phyloP scores from a whole-genome alignment of 2,113 vertebrate genomes.

The Odobenus rosmarus region DNA sequence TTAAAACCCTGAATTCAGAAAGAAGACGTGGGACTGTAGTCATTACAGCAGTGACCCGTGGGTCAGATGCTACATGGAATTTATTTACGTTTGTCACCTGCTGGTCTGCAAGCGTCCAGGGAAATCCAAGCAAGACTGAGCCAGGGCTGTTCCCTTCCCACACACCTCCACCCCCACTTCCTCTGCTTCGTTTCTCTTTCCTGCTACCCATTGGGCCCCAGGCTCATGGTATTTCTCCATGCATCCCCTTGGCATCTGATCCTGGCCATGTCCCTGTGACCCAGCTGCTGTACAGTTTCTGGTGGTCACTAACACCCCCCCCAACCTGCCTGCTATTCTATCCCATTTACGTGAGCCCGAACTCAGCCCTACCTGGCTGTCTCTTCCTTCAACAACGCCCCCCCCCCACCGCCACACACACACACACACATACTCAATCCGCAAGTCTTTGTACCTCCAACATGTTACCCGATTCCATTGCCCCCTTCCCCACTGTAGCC shows the following conservation, averaged over 20 bases:
- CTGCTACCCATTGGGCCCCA: not conserved
- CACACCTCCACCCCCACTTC: not conserved
- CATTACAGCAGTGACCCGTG: not conserved
- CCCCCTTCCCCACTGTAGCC: no score
- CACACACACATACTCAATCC: not conserved
- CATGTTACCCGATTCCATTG: not conserved
- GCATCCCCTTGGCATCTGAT: not conserved
- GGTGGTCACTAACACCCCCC: not conserved
- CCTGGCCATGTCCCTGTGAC: not conserved
- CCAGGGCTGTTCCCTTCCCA: accelerated
- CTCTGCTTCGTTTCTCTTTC: not conserved
- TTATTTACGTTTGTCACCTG: not conserved
- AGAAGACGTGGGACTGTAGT: not conserved
- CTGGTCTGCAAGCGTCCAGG: not conserved
- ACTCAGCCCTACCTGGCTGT: not conserved
- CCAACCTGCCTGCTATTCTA: not conserved
- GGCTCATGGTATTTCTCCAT: not conserved
- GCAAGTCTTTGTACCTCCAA: not conserved
- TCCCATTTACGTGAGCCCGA: not conserved
- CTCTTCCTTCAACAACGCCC: not conserved
- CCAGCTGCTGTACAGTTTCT: not conserved
- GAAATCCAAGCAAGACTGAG: not conserved
- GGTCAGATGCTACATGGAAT: not conserved
- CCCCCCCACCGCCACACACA: not conserved
- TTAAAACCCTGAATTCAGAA: not conserved